Percentiles rank a stretch among this genome's conserved stretches.
Conservation (phyloP, 2,888 invertebrate genomes). For the Eulithis testata region DNA sequence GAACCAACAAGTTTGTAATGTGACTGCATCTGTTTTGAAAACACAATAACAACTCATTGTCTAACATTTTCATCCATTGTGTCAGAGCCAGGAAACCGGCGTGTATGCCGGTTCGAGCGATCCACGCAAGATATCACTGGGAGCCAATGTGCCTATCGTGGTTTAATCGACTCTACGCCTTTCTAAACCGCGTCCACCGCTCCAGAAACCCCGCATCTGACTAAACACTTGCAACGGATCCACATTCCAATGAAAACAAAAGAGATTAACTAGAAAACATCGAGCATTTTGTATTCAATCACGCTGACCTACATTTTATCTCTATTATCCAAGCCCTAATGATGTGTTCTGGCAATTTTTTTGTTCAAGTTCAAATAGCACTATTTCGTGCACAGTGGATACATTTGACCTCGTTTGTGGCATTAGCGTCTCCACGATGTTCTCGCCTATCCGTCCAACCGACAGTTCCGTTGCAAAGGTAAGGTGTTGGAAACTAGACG, state of each 20-base stretch:
- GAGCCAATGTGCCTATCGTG: slow-evolving; percentile 21
- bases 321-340: slow-evolving; percentile 48
- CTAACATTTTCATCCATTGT: slow-evolving; percentile 59
- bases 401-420: slow-evolving; percentile 69
- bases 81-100: slow-evolving; percentile 55
- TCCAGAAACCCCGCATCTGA: slow-evolving; percentile 52
- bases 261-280: slow-evolving; percentile 31
- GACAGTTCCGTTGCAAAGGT: slow-evolving; percentile 47
- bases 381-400: slow-evolving; percentile 52
- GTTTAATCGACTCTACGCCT: slow-evolving; percentile 44
- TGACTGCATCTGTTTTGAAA: slow-evolving; percentile 57
- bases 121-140: slow-evolving; percentile 31
- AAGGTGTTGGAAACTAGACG: slow-evolving; percentile 19
- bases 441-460: slow-evolving; percentile 54
- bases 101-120: slow-evolving; percentile 36
- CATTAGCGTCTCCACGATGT: slow-evolving; percentile 63
- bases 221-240: slow-evolving; percentile 48
- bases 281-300: slow-evolving; percentile 45
- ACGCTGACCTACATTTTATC: slow-evolving; percentile 45
- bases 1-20: slow-evolving; percentile 54
- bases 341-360: slow-evolving; percentile 50
- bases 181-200: slow-evolving; percentile 41
- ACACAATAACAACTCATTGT: slow-evolving; percentile 62
- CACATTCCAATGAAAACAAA: slow-evolving; percentile 48
- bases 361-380: slow-evolving; percentile 61